phyloP scores from a whole-genome alignment of 2,113 vertebrate species.

The Cottus gobio region DNA sequence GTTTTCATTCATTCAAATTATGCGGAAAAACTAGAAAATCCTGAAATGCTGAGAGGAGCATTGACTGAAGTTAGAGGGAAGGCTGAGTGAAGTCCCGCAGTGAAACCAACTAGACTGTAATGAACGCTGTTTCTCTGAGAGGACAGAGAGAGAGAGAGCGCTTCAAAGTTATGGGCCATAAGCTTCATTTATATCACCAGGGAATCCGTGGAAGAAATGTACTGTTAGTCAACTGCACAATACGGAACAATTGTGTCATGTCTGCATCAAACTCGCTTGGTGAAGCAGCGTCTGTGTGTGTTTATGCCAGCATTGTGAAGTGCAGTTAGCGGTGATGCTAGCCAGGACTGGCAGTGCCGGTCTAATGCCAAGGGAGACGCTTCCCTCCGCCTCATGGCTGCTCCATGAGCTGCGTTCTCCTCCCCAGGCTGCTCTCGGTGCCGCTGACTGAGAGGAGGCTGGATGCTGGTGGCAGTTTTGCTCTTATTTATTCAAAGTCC shows the following conservation, averaged over 20 bases:
- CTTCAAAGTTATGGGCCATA: constrained; percentile 68
- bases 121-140: constrained; percentile 24
- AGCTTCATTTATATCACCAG: constrained; percentile 77
- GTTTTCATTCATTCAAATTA: constrained; percentile 42
- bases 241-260: constrained; percentile 63
- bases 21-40: not conserved
- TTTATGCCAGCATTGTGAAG: constrained; percentile 38
- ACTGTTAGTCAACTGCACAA: constrained; percentile 69
- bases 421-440: constrained; percentile 34
- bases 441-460: constrained; percentile 27
- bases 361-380: constrained; percentile 59
- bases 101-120: constrained; percentile 14
- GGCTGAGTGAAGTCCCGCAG: constrained; percentile 26
- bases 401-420: constrained; percentile 55
- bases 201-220: constrained; percentile 64
- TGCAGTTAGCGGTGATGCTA: constrained; percentile 66
- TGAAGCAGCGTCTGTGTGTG: constrained; percentile 40
- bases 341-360: constrained; percentile 59
- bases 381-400: constrained; percentile 63
- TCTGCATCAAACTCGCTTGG: constrained; percentile 60
- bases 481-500: constrained; percentile 25
- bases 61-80: constrained; percentile 7
- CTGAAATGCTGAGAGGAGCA: constrained; percentile 18
- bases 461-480: constrained; percentile 15
- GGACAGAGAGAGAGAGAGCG: not conserved